Conservation (phyloP, 2,797 vertebrate species). For the Gymnocypris eckloni region DNA sequence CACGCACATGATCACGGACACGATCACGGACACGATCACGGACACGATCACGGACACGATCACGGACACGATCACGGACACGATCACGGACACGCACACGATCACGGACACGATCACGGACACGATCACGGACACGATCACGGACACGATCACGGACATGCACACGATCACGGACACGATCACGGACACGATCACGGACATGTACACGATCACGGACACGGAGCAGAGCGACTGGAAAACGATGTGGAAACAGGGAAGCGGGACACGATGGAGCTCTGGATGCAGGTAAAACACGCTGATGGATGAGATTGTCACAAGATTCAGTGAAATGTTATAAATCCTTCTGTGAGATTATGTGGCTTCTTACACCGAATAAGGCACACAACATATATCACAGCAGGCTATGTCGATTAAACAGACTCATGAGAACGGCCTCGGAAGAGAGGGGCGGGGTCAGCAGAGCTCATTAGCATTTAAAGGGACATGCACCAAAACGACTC, state of each 20-base stretch:
- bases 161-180: neutral
- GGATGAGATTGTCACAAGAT: neutral
- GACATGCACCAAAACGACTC: too few relatives aligned
- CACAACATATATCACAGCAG: too few relatives aligned
- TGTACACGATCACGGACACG: neutral
- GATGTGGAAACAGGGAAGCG: constrained; percentile 72
- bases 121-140: constrained; percentile 35
- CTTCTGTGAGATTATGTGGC: too few relatives aligned
- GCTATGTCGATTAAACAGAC: too few relatives aligned
- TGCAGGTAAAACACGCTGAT: constrained; percentile 76
- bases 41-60: constrained; percentile 50
- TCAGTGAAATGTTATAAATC: neutral
- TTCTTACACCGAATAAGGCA: too few relatives aligned
- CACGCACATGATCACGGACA: constrained; percentile 69
- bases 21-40: constrained; percentile 57
- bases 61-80: constrained; percentile 44
- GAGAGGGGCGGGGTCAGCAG: too few relatives aligned
- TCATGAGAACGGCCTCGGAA: too few relatives aligned
- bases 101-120: constrained; percentile 58
- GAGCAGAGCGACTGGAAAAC: constrained; percentile 64
- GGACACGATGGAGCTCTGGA: constrained; percentile 84
- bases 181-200: too few relatives aligned
- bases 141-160: too few relatives aligned
- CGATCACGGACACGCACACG: constrained; percentile 71
- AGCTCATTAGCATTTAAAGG: too few relatives aligned